Evolutionary conservation across 2,113 vertebrate genomes (phyloP).

Genomic region (Tor tambroides): DNA sequence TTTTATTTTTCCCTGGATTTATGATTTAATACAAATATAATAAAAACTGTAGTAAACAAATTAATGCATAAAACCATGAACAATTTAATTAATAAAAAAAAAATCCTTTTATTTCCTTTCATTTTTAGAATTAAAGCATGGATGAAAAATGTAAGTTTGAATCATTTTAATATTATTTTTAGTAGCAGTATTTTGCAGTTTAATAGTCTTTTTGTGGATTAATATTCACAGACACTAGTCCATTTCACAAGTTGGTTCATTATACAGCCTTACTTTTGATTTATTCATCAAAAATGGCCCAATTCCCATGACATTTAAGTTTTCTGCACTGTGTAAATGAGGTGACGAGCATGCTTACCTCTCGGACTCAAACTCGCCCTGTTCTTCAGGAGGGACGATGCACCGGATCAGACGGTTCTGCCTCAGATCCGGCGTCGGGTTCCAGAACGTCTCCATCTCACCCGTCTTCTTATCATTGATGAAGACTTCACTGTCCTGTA

Average conservation of each 20-base stretch:
- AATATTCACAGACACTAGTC: background rate
- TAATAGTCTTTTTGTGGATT: background rate
- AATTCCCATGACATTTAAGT: background rate
- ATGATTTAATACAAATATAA: background rate
- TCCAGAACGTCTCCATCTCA: constrained; percentile 89
- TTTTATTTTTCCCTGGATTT: background rate
- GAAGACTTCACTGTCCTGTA: constrained; percentile 95
- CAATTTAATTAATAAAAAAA: too few relatives aligned
- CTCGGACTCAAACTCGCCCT: constrained; percentile 92
- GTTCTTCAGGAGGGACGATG: constrained; percentile 91
- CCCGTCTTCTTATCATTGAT: constrained; percentile 96
- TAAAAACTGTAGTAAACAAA: background rate
- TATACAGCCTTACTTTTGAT: background rate
- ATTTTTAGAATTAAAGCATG: background rate
- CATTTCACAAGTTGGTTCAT: background rate
- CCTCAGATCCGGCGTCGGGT: constrained; percentile 89
- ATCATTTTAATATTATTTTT: background rate
- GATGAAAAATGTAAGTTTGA: background rate
- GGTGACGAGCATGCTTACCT: constrained; percentile 73
- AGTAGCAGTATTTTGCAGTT: background rate
- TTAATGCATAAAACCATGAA: background rate
- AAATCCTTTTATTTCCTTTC: too few relatives aligned
- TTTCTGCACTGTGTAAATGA: background rate
- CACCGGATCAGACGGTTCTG: constrained; percentile 87
- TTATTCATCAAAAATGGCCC: background rate